Percentiles rank a stretch among this genome's conserved stretches.
Conservation (phyloP, 2,797 vertebrate genomes). For the Uromys caudimaculatus region DNA sequence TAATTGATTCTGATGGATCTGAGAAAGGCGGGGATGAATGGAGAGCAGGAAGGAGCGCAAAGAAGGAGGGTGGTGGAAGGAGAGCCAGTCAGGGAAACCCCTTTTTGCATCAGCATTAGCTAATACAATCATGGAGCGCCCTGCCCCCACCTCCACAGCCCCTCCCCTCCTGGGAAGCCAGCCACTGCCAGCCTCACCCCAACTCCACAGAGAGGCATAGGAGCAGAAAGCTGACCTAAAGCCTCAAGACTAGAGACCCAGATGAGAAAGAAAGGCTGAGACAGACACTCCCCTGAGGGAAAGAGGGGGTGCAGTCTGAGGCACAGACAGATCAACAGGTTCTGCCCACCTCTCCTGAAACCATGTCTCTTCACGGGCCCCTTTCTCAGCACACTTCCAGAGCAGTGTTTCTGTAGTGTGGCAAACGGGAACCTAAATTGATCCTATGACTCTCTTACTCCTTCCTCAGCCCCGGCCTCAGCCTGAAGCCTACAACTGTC, state of each 20-base stretch:
- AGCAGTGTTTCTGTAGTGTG: neutral
- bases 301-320: neutral
- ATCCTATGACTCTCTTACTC: neutral
- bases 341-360: neutral
- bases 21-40: constrained; percentile 66
- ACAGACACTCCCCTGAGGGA: neutral
- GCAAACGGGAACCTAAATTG: neutral
- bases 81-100: constrained; percentile 66
- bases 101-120: constrained; percentile 44
- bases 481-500: neutral
- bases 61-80: neutral
- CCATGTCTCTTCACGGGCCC: neutral
- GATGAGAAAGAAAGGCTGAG: constrained; percentile 44
- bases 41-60: neutral
- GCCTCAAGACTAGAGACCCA: neutral
- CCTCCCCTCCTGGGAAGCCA: constrained; percentile 52
- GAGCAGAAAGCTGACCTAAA: neutral
- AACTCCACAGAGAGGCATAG: neutral
- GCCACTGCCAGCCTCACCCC: neutral
- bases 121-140: constrained; percentile 20
- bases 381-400: neutral
- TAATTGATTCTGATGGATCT: constrained; percentile 82
- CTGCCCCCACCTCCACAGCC: neutral
- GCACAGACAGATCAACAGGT: neutral
- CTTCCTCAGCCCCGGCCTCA: neutral